Evolutionary conservation across 1,140 invertebrate genomes (phyloP), one percentile per base, ranked within the genome.

Genomic region (Psilanteris sp.): DNA sequence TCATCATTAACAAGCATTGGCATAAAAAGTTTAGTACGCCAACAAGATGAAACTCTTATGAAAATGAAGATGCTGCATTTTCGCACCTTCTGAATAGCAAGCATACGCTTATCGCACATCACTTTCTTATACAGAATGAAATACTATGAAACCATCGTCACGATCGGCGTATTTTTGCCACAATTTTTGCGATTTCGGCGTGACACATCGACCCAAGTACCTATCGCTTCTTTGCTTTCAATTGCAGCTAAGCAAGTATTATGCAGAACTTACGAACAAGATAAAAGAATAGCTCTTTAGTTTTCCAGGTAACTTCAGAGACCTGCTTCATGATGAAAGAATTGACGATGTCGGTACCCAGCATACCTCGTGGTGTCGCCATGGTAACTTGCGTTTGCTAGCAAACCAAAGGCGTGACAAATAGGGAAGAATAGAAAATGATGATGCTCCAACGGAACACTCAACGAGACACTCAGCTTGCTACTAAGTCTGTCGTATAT

Each of bases 361-460:
- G 54, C 66, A 61, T 61, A 78, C 66, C 37, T 78, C 71, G 71
- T 68, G 71, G 75, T 72, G 75, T 79, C 73, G 68, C 59, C 68
- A 79, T 79, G 73, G 77, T 50, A 77, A 79, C 77, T 70, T 64
- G 64, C 62, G 68, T 72, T 75, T 71, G 78, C 70, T 61, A 55
- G 61, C 61, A 72, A 79, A 74, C 74, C 55, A 72, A 77, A 79
- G 74, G 74, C 78, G 78, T 77, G 78, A 79, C 74, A 79, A 77
- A 79, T 72, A 77, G 66, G 71, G 78, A 79, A 79, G 78, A 74
- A 79, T 77, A 79, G 70, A 79, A 77, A 77, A 79, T 77, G 78
- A 79, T 61, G 74, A 79, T 57, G 64, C 66, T 79, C 66, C 66
- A 61, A 20, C 62, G 32, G 14, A 44, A 54, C 76, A 66, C 74